Base-by-base conservation (phyloP, 2,797 vertebrate species). In the Sebastes cheni region DNA sequence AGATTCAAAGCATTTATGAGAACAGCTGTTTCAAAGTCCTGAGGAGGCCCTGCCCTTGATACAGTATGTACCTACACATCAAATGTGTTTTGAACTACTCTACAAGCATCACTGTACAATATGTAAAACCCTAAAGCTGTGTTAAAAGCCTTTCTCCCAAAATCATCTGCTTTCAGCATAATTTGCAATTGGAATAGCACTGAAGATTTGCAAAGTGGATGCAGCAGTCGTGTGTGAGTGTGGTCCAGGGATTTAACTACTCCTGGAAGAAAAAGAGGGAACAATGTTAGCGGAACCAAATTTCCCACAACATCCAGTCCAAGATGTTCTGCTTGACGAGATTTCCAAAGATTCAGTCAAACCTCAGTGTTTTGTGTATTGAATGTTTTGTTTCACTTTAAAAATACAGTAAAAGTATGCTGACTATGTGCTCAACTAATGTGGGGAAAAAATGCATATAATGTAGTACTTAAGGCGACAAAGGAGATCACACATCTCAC, bases 201-300 rank as follows among this genome's bases (percentile, higher is more conserved):
- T 8, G 66, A 62, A 65, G 80, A 83, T 83, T 88, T 81, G 61
- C 68, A 83, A 66, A 83, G 69, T 68, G 82, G 77, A 79, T 85
- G 61, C 77, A 67, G 59, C 25, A 75, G 36, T 34, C 13, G 2
- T 73, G 30, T 42, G 39, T 42, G 58, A 71, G 59, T 75, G 54
- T 76, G 54, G 56, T 82, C 55, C 62, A 67, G 34, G 54, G 72
- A 32, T 87, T 90, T 80, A 80, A 59, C 84, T 30, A 8, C 55
- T 71, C 32, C 67, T 71, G 75, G 67, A 84, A 74, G 66, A 73
- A 72, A 81, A 80, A 18, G 46, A 59, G 9, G 30, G 11, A 55
- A 46, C 20, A 11, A 62, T 67, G 54, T 75, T n/a, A 79, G 79
- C 75, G 23, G 61, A 86, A 67, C 42, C 36, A 59, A 76, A 84